phyloP scores from a whole-genome alignment of 2,888 invertebrate species.

The Drosophila recens region DNA sequence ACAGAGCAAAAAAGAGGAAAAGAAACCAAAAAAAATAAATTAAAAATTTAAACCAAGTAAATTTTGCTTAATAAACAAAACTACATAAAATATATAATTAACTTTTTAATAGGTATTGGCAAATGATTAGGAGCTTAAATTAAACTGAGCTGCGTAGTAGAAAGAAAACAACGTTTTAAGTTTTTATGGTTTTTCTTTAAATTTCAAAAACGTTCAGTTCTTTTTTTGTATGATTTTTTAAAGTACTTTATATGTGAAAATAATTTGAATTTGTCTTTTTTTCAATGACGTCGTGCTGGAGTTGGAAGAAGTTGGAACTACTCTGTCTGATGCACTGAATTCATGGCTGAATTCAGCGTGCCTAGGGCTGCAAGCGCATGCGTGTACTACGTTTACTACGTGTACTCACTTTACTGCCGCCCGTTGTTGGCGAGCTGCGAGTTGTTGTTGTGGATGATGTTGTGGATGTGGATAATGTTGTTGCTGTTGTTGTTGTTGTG shows the following conservation, averaged over 20 bases:
- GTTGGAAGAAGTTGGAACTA: slow-evolving; percentile 14
- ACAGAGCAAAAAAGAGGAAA: slow-evolving; percentile 12
- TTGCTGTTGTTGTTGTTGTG: background rate
- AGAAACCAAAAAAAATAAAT: slow-evolving; percentile 10
- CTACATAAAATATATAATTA: background rate
- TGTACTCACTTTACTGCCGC: slow-evolving; percentile 72
- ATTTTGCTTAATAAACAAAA: background rate
- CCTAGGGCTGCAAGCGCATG: slow-evolving; percentile 67
- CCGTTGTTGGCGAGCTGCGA: slow-evolving; percentile 26
- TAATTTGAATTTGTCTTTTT: background rate
- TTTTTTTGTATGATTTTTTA: background rate
- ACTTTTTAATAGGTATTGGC: background rate
- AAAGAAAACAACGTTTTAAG: slow-evolving; percentile 66
- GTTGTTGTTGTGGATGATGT: background rate
- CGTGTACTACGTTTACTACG: slow-evolving; percentile 36
- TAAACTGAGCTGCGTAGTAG: background rate
- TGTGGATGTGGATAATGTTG: slow-evolving; percentile 26
- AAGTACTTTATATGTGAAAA: background rate
- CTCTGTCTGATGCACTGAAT: slow-evolving; percentile 9
- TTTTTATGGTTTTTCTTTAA: slow-evolving; percentile 37
- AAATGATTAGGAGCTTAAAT: no score
- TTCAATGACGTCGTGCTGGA: background rate
- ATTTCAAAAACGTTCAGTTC: slow-evolving; percentile 20
- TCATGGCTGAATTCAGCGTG: slow-evolving; percentile 1
- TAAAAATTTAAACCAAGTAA: slow-evolving; percentile 1